Percentiles rank a stretch among this genome's conserved stretches.
These are phyloP conservation scores for Alcis repandata DNA, from an alignment of 2,888 invertebrate genomes.

Conservation along the genomic window DNA sequence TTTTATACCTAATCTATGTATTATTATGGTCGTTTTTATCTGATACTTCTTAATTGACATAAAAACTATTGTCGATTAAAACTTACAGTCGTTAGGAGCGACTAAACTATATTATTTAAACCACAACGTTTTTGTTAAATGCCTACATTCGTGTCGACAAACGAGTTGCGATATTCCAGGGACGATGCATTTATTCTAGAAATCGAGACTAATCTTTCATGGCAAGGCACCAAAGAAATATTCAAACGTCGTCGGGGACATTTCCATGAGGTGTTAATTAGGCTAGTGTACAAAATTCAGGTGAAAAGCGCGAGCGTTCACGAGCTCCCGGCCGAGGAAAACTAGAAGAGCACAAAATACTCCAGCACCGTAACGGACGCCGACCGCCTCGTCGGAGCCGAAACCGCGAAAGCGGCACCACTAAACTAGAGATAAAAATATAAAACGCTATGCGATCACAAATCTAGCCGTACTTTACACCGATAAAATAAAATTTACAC, in stretches of 20 bases:
- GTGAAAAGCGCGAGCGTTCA: slow-evolving; percentile 36
- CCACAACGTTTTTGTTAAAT: slow-evolving; percentile 24
- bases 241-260: slow-evolving; percentile 8
- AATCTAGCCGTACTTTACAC: slow-evolving; percentile 77
- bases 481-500: slow-evolving; percentile 82
- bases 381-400: slow-evolving; percentile 23
- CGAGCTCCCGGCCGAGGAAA: slow-evolving; percentile 40
- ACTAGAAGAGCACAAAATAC: slow-evolving; percentile 42
- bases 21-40: slow-evolving; percentile 10
- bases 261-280: slow-evolving; percentile 24
- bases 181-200: slow-evolving; percentile 11
- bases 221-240: slow-evolving; percentile 47
- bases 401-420: slow-evolving; percentile 40
- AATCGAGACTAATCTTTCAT: slow-evolving; percentile 31
- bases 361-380: slow-evolving; percentile 42
- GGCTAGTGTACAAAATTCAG: slow-evolving; percentile 37
- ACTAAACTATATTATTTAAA: slow-evolving; percentile 40
- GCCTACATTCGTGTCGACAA: slow-evolving; percentile 14
- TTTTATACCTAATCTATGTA: slow-evolving; percentile 7
- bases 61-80: slow-evolving; percentile 30
- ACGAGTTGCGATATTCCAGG: slow-evolving; percentile 15
- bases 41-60: slow-evolving; percentile 21
- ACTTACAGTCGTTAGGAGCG: slow-evolving; percentile 39
- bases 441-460: slow-evolving; percentile 81
- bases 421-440: slow-evolving; percentile 45